Evolutionary conservation across 2,888 invertebrate genomes (phyloP), one percentile per base, ranked within the genome.

Genomic region (Epistrophella euchroma): DNA sequence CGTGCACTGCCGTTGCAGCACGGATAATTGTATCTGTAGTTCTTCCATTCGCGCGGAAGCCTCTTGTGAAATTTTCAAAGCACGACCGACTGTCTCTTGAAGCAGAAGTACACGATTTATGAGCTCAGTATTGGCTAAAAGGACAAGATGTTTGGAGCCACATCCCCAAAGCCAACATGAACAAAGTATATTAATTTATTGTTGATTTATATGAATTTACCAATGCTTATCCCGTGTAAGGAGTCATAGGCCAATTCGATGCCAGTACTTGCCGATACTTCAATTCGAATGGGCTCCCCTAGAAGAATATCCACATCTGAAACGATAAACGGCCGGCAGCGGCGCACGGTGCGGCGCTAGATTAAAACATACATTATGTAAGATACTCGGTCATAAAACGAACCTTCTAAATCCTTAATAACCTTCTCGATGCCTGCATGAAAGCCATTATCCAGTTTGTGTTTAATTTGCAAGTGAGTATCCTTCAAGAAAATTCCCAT

Each of bases 251-350:
- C 96, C 71, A 95, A 93, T 90, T 96, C 96, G 75, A 97, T 94
- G 84, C 96, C 96, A 78, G 96, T 96, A 91, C 96, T 96, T 25
- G 94, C 93, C 22, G 95, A 94, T 88, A 97, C 94, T 89, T 96
- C 95, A 89, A 94, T 93, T 92, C 96, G 96, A 89, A 96, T 95
- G n/a, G 96, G 96, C 89, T 95, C 94, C 5, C 97, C 97, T 64
- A 97, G 93, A 88, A 97, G 93, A 70, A 94, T 93, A 89, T 96
- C 96, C 45, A 96, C 94, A 91, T 96, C 97, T 92, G 28, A 56
- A 76, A 58, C 32, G 52, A 62, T 45, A 37, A 2, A 28, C 4
- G 28, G n/a, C 0, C 62, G 19, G n/a, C 0, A 56, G 19, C 37
- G 74, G 52, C 55, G 15, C 13, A 43, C 55, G 15, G 22, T n/a